Conservation (phyloP, 2,113 vertebrate species). For the Otocyon megalotis region DNA sequence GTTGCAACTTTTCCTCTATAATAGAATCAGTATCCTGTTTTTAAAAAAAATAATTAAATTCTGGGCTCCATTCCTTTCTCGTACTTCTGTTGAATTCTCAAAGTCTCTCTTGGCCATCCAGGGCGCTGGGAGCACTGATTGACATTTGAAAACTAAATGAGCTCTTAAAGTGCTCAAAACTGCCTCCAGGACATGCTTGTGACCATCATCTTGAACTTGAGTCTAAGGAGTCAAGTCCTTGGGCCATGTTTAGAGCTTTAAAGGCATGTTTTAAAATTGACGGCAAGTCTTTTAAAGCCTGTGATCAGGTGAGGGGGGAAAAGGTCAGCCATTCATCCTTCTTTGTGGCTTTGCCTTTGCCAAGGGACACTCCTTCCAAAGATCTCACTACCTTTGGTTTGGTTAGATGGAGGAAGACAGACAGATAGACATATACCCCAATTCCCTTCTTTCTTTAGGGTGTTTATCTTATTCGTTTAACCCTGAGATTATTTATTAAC, state of each 20-base stretch:
- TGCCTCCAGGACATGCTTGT: slow-evolving; percentile 76
- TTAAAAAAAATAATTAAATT: slow-evolving; percentile 43
- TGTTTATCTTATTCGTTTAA: slow-evolving; percentile 27
- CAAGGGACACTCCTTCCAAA: slow-evolving; percentile 3
- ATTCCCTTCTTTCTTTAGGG: slow-evolving; percentile 11
- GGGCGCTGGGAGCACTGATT: neutral
- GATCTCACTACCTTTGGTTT: slow-evolving; percentile 3
- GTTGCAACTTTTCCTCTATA: neutral
- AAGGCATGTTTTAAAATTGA: slow-evolving; percentile 77
- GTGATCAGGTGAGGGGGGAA: slow-evolving; percentile 69
- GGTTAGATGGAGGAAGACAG: neutral
- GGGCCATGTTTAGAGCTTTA: slow-evolving; percentile 76
- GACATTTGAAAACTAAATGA: slow-evolving; percentile 79
- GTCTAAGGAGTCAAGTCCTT: slow-evolving; percentile 74
- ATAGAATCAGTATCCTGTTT: neutral
- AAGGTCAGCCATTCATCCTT: slow-evolving; percentile 60
- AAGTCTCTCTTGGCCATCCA: slow-evolving; percentile 39
- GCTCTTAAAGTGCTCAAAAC: slow-evolving; percentile 68
- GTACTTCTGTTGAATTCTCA: slow-evolving; percentile 54
- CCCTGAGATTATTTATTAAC: slow-evolving; percentile 35
- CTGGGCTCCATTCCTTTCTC: neutral
- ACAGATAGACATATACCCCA: neutral
- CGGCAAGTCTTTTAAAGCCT: slow-evolving; percentile 70
- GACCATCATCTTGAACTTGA: slow-evolving; percentile 73
- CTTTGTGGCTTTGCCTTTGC: slow-evolving; percentile 46